phyloP scores from a whole-genome alignment of 2,113 vertebrate species.

The Picathartes gymnocephalus region DNA sequence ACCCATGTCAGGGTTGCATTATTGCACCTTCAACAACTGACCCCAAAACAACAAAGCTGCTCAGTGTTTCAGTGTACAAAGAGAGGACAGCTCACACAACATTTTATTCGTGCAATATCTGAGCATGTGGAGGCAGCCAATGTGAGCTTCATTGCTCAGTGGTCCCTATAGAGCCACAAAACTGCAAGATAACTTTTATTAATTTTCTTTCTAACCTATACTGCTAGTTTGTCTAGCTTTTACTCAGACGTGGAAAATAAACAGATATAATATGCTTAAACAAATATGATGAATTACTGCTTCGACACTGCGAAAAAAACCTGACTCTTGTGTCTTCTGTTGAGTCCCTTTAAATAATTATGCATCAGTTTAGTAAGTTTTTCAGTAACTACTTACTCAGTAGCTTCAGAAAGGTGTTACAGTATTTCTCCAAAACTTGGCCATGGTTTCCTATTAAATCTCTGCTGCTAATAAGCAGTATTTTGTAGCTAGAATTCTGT shows the following conservation, averaged over 20 bases:
- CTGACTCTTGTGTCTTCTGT: not conserved
- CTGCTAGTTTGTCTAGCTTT: not conserved
- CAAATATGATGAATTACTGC: not conserved
- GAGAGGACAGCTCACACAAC: not conserved
- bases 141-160: not conserved
- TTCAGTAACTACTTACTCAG: not conserved
- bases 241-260: not conserved
- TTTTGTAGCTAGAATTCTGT: not conserved
- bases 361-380: not conserved
- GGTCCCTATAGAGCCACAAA: not conserved
- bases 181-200: not conserved
- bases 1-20: accelerated
- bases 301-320: not conserved
- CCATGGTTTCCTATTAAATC: not conserved
- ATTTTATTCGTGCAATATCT: not conserved
- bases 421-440: not conserved
- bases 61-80: not conserved
- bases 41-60: not conserved
- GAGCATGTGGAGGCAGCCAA: not conserved
- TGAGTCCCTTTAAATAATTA: not conserved
- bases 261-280: not conserved
- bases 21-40: not conserved
- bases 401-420: not conserved
- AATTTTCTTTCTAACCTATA: not conserved
- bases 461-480: not conserved